Percentiles rank a stretch among this genome's conserved stretches.
phyloP scores from a whole-genome alignment of 92 coral and sea anemone genomes.

The Parazoanthus swiftii region DNA sequence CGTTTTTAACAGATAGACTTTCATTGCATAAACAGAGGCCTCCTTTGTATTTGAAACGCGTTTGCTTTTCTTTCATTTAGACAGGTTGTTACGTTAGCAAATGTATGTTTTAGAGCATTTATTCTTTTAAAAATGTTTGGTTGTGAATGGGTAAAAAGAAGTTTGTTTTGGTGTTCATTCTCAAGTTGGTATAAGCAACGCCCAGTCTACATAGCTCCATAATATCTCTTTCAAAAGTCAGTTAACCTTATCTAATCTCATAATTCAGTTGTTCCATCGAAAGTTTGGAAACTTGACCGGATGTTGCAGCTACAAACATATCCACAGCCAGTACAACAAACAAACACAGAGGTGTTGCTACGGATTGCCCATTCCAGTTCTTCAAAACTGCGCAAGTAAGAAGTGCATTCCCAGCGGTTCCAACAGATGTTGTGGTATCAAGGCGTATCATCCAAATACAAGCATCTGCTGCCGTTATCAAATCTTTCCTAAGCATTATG shows the following conservation, averaged over 20 bases:
- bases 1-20: not conserved
- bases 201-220: no score
- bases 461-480: no score
- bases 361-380: not conserved
- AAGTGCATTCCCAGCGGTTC: not conserved
- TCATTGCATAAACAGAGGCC: not conserved
- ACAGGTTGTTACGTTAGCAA: no score
- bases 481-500: no score
- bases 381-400: not conserved
- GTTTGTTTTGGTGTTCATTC: no score
- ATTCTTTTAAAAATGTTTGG: no score
- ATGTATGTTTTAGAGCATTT: no score
- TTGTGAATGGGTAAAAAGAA: no score
- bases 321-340: slow-evolving; percentile 26
- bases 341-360: slow-evolving; percentile 25
- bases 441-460: no score
- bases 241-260: not conserved
- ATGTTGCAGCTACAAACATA: slow-evolving; percentile 24
- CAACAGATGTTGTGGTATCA: no score
- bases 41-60: not conserved
- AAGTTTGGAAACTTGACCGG: slow-evolving; percentile 21
- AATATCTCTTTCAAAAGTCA: not conserved
- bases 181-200: no score
- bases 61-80: not conserved
- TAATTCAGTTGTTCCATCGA: not conserved